Conservation (phyloP, 2,113 vertebrate species). For the Crocuta crocuta region DNA sequence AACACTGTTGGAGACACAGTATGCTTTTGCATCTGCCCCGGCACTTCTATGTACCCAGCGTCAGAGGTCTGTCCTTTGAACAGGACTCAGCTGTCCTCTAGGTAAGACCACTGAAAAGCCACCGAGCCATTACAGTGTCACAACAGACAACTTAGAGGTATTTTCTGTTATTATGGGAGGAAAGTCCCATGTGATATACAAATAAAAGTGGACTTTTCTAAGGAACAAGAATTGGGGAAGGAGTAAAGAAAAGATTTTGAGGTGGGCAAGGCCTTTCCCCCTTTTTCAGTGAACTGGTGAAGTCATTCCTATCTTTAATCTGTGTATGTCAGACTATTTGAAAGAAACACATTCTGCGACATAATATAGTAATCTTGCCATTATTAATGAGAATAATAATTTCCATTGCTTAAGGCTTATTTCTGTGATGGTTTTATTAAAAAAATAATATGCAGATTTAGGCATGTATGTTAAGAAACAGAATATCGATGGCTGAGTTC, state of each 20-base stretch:
- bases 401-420: background rate
- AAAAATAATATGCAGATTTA: background rate
- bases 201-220: background rate
- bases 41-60: background rate
- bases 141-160: background rate
- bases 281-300: background rate
- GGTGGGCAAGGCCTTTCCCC: background rate
- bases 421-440: background rate
- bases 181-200: background rate
- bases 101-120: background rate
- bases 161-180: background rate
- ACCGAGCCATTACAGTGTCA: background rate
- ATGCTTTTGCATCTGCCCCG: background rate
- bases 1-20: background rate
- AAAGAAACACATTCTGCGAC: background rate
- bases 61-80: background rate
- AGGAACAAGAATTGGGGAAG: background rate
- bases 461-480: background rate
- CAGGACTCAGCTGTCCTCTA: background rate
- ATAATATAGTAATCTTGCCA: background rate
- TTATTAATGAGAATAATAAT: background rate
- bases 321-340: background rate
- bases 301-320: background rate
- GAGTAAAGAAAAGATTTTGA: constrained; percentile 1
- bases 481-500: background rate